A percentile compares a stretch with the other conserved stretches of the same genome.
Conservation (phyloP, 2,113 vertebrate species). For the Abramis brama region DNA sequence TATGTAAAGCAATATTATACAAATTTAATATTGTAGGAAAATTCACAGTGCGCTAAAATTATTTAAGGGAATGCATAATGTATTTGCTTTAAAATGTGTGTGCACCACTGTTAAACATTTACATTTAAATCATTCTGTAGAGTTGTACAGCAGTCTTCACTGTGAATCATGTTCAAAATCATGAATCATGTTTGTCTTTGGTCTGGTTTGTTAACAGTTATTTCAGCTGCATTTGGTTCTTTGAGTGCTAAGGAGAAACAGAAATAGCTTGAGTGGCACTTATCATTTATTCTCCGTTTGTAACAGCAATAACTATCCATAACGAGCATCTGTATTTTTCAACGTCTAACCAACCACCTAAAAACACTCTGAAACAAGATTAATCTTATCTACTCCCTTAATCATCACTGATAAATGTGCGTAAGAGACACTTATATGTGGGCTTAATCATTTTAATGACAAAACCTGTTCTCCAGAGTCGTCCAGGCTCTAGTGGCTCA, state of each 20-base stretch:
- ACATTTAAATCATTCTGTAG: constrained; percentile 8
- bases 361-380: constrained; percentile 8
- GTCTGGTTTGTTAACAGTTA: neutral
- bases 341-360: neutral
- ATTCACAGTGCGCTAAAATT: neutral
- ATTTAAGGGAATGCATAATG: neutral
- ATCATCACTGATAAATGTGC: constrained; percentile 19
- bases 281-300: neutral
- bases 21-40: neutral
- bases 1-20: neutral
- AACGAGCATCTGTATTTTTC: constrained; percentile 7
- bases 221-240: neutral
- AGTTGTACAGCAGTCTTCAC: neutral
- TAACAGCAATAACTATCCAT: neutral
- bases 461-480: constrained; percentile 25
- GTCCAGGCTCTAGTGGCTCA: constrained; percentile 33
- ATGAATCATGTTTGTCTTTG: neutral
- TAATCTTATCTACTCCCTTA: neutral
- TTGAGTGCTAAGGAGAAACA: neutral
- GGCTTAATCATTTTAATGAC: constrained; percentile 39
- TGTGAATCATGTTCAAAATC: neutral
- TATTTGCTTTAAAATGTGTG: neutral
- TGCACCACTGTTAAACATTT: neutral
- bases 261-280: neutral
- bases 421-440: constrained; percentile 10